Evolutionary conservation across 2,113 vertebrate genomes (phyloP).

Genomic region (Carassius gibelio): DNA sequence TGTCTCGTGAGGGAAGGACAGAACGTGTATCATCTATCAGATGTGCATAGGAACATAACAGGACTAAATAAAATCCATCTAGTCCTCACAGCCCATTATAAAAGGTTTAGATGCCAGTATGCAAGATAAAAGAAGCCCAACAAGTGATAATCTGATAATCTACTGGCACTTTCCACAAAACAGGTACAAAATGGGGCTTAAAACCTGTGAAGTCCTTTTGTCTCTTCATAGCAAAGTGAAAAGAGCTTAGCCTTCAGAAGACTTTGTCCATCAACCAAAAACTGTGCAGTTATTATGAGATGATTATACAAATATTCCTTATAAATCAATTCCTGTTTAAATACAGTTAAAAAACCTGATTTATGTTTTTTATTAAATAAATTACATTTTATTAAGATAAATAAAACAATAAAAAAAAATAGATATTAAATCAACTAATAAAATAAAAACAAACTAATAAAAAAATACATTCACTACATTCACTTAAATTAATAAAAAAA

Average conservation of each 20-base stretch:
- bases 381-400: neutral
- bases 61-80: neutral
- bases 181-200: neutral
- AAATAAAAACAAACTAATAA: no score
- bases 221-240: neutral
- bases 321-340: neutral
- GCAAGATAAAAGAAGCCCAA: neutral
- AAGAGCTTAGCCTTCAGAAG: neutral
- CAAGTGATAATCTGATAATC: neutral
- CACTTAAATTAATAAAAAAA: no score
- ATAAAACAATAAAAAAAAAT: neutral
- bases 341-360: neutral
- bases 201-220: neutral
- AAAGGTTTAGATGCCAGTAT: neutral
- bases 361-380: neutral
- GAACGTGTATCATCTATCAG: neutral
- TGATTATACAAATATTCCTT: neutral
- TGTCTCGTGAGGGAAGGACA: neutral
- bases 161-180: constrained; percentile 13
- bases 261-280: neutral
- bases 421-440: no score
- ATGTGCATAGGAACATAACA: constrained; percentile 30
- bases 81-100: constrained; percentile 1
- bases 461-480: no score
- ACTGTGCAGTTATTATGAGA: neutral